phyloP scores from a whole-genome alignment of 2,888 invertebrate species.

The Ethmia dodecea region DNA sequence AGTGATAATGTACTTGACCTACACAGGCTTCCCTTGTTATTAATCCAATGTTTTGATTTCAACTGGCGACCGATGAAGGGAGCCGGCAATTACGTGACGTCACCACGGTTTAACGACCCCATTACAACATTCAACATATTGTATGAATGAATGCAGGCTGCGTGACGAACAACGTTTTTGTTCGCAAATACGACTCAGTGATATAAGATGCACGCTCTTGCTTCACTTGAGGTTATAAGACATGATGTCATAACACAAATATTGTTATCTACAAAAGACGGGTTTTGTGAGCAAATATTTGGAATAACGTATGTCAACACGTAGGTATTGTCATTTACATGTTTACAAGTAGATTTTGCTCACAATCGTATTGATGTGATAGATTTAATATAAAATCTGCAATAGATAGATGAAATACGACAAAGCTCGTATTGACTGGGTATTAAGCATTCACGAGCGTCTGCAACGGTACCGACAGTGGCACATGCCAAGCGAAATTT shows the following conservation, averaged over 20 bases:
- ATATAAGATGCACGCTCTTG: constrained; percentile 36
- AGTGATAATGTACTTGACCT: constrained; percentile 72
- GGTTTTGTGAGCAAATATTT: no score
- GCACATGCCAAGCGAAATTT: constrained; percentile 45
- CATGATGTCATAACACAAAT: constrained; percentile 1
- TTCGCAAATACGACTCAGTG: constrained; percentile 39
- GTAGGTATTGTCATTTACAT: no score
- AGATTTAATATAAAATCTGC: no score
- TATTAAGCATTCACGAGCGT: no score
- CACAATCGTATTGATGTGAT: no score
- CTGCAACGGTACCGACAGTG: constrained; percentile 32
- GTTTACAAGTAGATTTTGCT: no score
- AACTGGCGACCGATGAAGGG: constrained; percentile 65
- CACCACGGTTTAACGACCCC: constrained; percentile 74
- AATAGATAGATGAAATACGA: no score
- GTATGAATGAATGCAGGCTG: constrained; percentile 74
- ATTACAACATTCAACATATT: constrained; percentile 72
- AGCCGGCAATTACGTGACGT: constrained; percentile 75
- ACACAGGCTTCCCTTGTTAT: constrained; percentile 72
- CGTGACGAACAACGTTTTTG: constrained; percentile 67
- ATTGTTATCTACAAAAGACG: no score
- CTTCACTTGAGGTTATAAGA: constrained; percentile 10
- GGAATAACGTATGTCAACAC: no score
- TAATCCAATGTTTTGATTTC: constrained; percentile 74
- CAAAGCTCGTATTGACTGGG: no score